phyloP scores from a whole-genome alignment of 2,797 vertebrate genomes.

The Cynodonichthys magdalenae region DNA sequence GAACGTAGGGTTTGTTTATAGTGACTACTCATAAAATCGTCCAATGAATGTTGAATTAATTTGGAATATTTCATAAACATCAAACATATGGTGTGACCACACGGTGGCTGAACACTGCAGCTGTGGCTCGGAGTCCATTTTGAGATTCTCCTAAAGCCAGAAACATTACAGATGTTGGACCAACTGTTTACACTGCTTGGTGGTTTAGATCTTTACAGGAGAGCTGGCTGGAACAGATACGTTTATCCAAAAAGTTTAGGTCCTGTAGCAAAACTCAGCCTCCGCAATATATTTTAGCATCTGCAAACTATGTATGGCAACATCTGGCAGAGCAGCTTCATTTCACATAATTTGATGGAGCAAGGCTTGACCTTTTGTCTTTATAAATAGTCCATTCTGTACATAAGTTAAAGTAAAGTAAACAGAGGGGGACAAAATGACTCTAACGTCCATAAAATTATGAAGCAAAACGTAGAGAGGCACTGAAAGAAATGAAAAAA shows the following conservation, averaged over 20 bases:
- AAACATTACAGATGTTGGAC: conserved; percentile 63
- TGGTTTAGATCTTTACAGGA: conserved; percentile 46
- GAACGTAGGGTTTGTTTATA: conserved; percentile 26
- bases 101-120: conserved; percentile 37
- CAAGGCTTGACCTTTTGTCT: background rate
- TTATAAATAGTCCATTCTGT: conserved; percentile 5
- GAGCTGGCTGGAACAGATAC: conserved; percentile 44
- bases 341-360: conserved; percentile 13
- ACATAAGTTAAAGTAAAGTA: background rate
- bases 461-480: conserved; percentile 2
- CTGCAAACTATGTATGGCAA: conserved; percentile 37
- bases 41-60: conserved; percentile 52
- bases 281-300: conserved; percentile 34
- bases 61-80: conserved; percentile 37
- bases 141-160: conserved; percentile 51
- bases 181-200: conserved; percentile 61
- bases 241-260: conserved; percentile 29
- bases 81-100: conserved; percentile 50
- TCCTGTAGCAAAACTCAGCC: conserved; percentile 10
- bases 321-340: conserved; percentile 23
- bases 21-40: conserved; percentile 34
- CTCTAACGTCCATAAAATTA: conserved; percentile 2
- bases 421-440: conserved; percentile 5
- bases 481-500: conserved; percentile 8
- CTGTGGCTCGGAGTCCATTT: conserved; percentile 50